A percentile compares a stretch with the other conserved stretches of the same genome.
phyloP scores from a whole-genome alignment of 1,140 invertebrate species.

The Rhagoletis pomonella region DNA sequence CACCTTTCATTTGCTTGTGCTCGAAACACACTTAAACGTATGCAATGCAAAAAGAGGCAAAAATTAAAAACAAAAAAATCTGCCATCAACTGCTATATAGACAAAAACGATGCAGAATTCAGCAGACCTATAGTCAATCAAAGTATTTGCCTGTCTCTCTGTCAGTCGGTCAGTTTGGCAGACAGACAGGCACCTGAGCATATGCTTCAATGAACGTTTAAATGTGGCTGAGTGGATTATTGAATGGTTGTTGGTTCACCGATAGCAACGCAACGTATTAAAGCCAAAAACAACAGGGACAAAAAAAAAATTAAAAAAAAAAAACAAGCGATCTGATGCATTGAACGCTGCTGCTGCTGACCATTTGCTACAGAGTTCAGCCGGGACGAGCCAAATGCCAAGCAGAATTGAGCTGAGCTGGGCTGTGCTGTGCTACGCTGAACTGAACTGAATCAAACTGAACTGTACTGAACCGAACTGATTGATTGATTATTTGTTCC shows the following conservation, averaged over 20 bases:
- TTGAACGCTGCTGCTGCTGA: neutral
- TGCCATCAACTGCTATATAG: too few species aligned
- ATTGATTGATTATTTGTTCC: slow-evolving; percentile 74
- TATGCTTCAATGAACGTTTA: slow-evolving; percentile 49
- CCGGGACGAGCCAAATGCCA: neutral
- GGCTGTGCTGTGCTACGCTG: neutral
- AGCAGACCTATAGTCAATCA: slow-evolving; percentile 1
- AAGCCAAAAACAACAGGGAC: slow-evolving; percentile 12
- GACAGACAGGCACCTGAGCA: slow-evolving; percentile 28
- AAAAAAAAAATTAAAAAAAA: too few species aligned
- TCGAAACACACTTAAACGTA: neutral
- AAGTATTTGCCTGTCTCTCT: neutral
- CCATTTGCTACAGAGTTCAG: neutral
- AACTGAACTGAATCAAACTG: slow-evolving; percentile 27
- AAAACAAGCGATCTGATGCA: too few species aligned
- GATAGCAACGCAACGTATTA: slow-evolving; percentile 48
- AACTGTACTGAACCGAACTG: slow-evolving; percentile 58
- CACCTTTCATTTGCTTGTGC: slow-evolving; percentile 35
- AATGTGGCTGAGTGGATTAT: slow-evolving; percentile 52
- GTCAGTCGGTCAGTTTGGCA: neutral
- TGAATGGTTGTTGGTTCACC: neutral
- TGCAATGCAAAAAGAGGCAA: too few species aligned
- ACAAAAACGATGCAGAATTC: too few species aligned
- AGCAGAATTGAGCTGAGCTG: neutral
- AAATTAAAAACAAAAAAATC: neutral